A percentile compares a stretch with the other conserved stretches of the same genome.
Evolutionary conservation across 2,888 invertebrate genomes (phyloP).

Genomic region (Bhutanitis thaidina): DNA sequence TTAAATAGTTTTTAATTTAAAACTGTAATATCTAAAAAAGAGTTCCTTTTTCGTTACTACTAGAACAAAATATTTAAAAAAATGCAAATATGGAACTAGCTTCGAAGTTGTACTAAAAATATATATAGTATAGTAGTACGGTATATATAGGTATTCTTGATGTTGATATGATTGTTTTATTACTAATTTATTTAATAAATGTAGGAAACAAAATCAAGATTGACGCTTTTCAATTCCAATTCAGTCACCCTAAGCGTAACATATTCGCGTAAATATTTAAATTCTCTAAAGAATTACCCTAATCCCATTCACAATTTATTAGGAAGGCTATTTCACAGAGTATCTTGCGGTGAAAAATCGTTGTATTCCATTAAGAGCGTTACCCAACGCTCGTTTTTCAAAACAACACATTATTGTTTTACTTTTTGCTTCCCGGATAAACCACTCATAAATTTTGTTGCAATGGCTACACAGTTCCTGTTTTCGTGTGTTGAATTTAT

Average conservation of each 20-base stretch:
- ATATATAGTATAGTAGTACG: too few relatives aligned
- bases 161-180: too few relatives aligned
- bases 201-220: neutral
- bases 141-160: too few relatives aligned
- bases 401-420: slow-evolving; percentile 76
- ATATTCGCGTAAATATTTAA: slow-evolving; percentile 32
- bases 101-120: too few relatives aligned
- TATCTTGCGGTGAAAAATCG: slow-evolving; percentile 71
- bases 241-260: neutral
- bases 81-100: too few relatives aligned
- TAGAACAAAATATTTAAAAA: too few relatives aligned
- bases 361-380: slow-evolving; percentile 54
- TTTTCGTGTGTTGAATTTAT: neutral
- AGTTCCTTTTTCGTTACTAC: too few relatives aligned
- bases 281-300: slow-evolving; percentile 45
- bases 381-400: slow-evolving; percentile 63
- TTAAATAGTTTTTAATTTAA: too few relatives aligned
- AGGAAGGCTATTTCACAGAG: slow-evolving; percentile 59
- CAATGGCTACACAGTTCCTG: slow-evolving; percentile 44
- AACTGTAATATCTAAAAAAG: too few relatives aligned
- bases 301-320: slow-evolving; percentile 57
- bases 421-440: slow-evolving; percentile 37
- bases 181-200: too few relatives aligned
- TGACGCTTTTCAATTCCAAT: slow-evolving; percentile 3
- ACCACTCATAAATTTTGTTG: slow-evolving; percentile 55